Percentiles rank a stretch among this genome's conserved stretches.
Conservation (phyloP, 2,113 vertebrate species). For the Protobothrops mucrosquamatus region DNA sequence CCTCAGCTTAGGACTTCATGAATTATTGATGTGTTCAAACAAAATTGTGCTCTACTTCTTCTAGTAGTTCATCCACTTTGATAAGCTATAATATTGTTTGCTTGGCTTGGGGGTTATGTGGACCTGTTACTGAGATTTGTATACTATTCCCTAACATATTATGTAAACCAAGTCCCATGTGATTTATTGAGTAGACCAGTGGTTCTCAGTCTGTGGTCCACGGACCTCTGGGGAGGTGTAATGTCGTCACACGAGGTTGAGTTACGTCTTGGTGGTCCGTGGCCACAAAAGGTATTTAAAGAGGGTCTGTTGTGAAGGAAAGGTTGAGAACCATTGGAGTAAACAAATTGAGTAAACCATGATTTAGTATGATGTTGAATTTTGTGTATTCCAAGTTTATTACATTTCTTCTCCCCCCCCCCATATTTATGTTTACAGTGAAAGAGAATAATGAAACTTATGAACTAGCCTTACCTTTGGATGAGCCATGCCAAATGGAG, state of each 20-base stretch:
- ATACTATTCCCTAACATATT: not conserved
- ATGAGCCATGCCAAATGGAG: slow-evolving; percentile 7
- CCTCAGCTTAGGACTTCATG: not conserved
- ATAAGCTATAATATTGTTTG: not conserved
- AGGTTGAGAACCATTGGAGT: too few species aligned
- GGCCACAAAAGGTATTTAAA: too few species aligned
- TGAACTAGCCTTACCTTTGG: not conserved
- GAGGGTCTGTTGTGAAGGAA: too few species aligned
- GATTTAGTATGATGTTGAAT: not conserved
- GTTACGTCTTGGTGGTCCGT: too few species aligned
- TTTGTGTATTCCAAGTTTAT: not conserved
- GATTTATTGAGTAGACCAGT: not conserved
- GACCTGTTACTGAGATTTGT: not conserved
- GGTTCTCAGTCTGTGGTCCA: too few species aligned
- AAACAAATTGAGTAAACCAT: not conserved
- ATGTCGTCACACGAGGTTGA: too few species aligned
- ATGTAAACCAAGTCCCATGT: not conserved
- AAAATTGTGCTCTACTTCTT: not conserved
- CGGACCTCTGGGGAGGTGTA: too few species aligned
- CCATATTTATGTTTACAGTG: slow-evolving; percentile 1
- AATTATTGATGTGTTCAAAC: not conserved
- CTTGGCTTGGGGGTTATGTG: not conserved
- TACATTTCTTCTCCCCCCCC: not conserved
- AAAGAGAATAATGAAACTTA: slow-evolving; percentile 9
- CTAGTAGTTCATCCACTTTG: not conserved